These are phyloP conservation scores for Steromphala cineraria DNA, from an alignment of 2,888 invertebrate genomes.

Conservation along the genomic window DNA sequence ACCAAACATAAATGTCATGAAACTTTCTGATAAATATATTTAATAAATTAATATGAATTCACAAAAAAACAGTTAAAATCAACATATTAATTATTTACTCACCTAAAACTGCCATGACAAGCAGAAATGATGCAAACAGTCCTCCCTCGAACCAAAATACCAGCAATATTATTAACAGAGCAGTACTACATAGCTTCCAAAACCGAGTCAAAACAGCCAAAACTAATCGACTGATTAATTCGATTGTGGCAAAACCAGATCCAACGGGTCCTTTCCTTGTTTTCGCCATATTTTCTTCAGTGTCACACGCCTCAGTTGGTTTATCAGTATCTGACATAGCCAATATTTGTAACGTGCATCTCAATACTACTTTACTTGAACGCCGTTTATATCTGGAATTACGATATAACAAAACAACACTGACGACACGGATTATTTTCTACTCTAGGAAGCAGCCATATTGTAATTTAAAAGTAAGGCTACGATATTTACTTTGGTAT, in stretches of 20 bases:
- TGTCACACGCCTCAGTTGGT: not conserved
- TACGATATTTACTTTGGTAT: slow-evolving; percentile 18
- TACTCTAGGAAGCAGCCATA: not conserved
- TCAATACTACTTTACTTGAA: not conserved
- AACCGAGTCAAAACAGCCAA: slow-evolving; percentile 79
- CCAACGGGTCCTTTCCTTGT: slow-evolving; percentile 28
- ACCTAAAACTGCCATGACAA: slow-evolving; percentile 85
- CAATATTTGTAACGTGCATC: not conserved
- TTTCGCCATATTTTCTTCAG: not conserved
- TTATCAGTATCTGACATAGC: not conserved
- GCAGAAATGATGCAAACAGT: slow-evolving; percentile 82
- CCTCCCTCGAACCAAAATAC: slow-evolving; percentile 91
- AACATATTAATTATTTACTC: slow-evolving; percentile 56
- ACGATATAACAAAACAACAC: not conserved
- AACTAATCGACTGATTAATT: slow-evolving; percentile 43
- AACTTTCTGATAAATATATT: too few species aligned
- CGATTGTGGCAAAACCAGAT: slow-evolving; percentile 40
- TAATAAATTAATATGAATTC: too few species aligned
- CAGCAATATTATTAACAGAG: slow-evolving; percentile 83
- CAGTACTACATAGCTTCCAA: slow-evolving; percentile 86
- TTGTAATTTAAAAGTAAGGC: not conserved
- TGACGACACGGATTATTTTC: not conserved
- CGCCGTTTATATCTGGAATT: not conserved
- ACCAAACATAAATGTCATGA: too few species aligned
- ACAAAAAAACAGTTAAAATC: not conserved